Evolutionary conservation across 2,113 vertebrate species (phyloP).

Genomic region (Mustela nigripes): DNA sequence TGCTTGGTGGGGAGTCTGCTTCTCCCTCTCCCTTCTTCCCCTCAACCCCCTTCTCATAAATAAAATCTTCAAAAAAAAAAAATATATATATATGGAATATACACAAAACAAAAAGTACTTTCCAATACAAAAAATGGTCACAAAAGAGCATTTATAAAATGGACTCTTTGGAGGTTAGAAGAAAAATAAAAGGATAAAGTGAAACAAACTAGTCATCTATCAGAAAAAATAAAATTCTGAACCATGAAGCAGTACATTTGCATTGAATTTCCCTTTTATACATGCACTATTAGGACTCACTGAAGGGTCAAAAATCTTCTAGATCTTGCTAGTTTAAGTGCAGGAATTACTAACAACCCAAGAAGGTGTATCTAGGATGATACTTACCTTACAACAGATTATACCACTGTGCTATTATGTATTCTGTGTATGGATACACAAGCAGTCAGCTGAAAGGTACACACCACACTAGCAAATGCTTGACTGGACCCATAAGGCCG

Average conservation of each 20-base stretch:
- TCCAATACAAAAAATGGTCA: not conserved
- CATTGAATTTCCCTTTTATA: slow-evolving; percentile 80
- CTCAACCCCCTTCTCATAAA: not conserved
- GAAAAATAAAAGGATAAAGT: slow-evolving; percentile 17
- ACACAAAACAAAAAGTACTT: slow-evolving; percentile 27
- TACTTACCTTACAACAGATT: slow-evolving; percentile 87
- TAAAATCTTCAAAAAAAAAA: not conserved
- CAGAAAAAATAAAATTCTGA: slow-evolving; percentile 80
- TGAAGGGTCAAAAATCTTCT: slow-evolving; percentile 87
- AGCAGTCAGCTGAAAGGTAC: slow-evolving; percentile 90
- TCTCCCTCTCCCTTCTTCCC: not conserved
- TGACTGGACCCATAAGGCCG: slow-evolving; percentile 97
- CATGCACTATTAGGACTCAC: slow-evolving; percentile 90
- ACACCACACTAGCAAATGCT: slow-evolving; percentile 98
- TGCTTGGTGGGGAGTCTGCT: not conserved
- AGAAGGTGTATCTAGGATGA: slow-evolving; percentile 90
- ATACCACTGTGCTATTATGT: slow-evolving; percentile 87
- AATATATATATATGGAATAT: not conserved
- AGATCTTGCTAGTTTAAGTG: slow-evolving; percentile 89
- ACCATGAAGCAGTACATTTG: slow-evolving; percentile 78
- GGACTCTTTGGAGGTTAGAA: not conserved
- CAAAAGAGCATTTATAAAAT: slow-evolving; percentile 1
- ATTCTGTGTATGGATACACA: slow-evolving; percentile 88
- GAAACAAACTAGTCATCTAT: slow-evolving; percentile 62
- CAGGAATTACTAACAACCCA: slow-evolving; percentile 90